A percentile compares a stretch with the other conserved stretches of the same genome.
Conservation (phyloP, 2,113 vertebrate genomes). For the Narcine bancroftii region DNA sequence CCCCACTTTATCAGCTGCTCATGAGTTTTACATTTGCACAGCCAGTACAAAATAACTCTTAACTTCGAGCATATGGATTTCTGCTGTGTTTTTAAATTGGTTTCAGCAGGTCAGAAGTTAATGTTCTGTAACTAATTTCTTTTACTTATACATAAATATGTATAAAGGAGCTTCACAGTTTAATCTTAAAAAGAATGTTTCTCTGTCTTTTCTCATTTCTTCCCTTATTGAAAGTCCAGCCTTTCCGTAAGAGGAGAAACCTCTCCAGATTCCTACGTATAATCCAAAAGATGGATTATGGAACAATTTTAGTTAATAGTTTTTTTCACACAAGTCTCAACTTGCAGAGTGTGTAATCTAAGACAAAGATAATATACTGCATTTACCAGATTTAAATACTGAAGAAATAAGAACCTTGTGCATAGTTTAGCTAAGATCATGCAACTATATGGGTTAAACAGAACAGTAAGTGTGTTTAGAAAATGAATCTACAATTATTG, state of each 20-base stretch:
- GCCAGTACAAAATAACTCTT: conserved; percentile 14
- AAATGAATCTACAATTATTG: neutral
- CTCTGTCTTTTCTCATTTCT: neutral
- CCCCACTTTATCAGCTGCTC: conserved; percentile 3
- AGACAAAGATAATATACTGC: conserved; percentile 24
- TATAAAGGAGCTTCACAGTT: conserved; percentile 11
- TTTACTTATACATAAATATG: conserved; percentile 19
- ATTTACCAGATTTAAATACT: neutral
- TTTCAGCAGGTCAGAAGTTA: conserved; percentile 30
- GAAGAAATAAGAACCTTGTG: neutral
- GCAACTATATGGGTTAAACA: neutral
- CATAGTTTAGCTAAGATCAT: neutral
- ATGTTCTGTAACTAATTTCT: conserved; percentile 30
- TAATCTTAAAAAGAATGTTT: neutral
- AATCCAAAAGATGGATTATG: neutral
- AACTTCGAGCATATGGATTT: conserved; percentile 33
- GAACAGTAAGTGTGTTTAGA: neutral
- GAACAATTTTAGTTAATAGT: conserved; percentile 16
- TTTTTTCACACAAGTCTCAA: conserved; percentile 34
- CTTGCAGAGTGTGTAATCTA: conserved; percentile 21
- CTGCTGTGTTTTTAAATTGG: conserved; percentile 18
- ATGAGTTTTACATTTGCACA: conserved; percentile 27
- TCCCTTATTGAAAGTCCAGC: neutral
- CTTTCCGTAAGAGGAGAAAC: too few relatives aligned
- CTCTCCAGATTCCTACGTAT: conserved; percentile 26